Conservation (phyloP, 2,888 invertebrate genomes). For the Heteropelma amictum region DNA sequence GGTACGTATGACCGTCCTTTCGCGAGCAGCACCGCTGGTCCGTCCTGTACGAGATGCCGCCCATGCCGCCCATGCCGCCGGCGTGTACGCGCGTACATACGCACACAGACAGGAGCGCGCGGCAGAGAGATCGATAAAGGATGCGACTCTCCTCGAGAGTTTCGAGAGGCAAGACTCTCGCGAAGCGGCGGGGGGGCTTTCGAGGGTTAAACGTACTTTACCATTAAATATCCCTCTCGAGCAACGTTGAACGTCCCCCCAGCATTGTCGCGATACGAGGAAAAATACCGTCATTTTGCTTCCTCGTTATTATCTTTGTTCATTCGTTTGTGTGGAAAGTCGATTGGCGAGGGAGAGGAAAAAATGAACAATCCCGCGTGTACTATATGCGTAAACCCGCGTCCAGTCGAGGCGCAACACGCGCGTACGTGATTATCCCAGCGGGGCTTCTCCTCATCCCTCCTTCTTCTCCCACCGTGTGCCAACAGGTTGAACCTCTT, state of each 20-base stretch:
- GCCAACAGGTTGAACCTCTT: constrained; percentile 54
- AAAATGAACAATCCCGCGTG: not conserved
- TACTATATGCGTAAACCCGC: not conserved
- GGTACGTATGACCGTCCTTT: constrained; percentile 43
- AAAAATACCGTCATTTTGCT: too few relatives aligned
- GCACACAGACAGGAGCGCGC: not conserved
- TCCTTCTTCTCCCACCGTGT: constrained; percentile 35
- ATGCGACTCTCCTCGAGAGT: constrained; percentile 52
- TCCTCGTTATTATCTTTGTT: too few relatives aligned
- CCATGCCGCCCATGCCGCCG: not conserved
- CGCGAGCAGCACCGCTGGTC: constrained; percentile 27
- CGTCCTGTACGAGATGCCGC: not conserved
- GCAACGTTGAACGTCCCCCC: too few relatives aligned
- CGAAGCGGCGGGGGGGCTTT: too few relatives aligned
- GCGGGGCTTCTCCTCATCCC: constrained; percentile 49
- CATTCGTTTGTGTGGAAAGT: not conserved
- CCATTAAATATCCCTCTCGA: too few relatives aligned
- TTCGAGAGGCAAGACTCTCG: constrained; percentile 38
- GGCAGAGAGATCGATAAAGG: constrained; percentile 46
- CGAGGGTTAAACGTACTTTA: constrained; percentile 4
- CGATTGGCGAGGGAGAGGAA: not conserved
- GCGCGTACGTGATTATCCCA: constrained; percentile 13
- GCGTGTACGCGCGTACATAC: not conserved
- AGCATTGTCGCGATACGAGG: too few relatives aligned
- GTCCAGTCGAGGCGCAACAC: not conserved